Conservation (phyloP, 2,113 vertebrate species). For the Scytalopus superciliaris region DNA sequence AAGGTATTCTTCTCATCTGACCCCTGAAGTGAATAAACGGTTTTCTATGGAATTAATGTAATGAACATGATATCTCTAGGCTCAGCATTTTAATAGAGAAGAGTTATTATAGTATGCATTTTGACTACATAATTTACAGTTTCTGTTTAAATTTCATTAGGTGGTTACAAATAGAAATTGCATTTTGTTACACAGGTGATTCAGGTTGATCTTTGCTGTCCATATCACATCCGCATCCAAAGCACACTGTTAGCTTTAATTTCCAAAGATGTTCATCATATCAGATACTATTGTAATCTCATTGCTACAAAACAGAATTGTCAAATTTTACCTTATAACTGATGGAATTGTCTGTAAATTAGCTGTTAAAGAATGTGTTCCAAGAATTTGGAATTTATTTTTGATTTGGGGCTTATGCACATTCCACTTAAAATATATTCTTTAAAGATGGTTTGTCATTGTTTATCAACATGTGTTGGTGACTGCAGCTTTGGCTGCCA, state of each 20-base stretch:
- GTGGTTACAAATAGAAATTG: constrained; percentile 26
- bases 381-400: neutral
- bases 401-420: neutral
- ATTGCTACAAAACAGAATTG: neutral
- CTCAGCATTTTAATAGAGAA: neutral
- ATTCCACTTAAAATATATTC: neutral
- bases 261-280: neutral
- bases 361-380: neutral
- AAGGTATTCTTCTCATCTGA: neutral
- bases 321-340: neutral
- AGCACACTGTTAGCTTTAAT: neutral
- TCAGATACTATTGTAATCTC: neutral
- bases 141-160: neutral
- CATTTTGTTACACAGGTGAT: constrained; percentile 27
- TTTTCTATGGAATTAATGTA: neutral
- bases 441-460: neutral
- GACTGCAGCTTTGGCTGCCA: neutral
- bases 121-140: constrained; percentile 13
- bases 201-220: constrained; percentile 31
- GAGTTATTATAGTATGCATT: neutral
- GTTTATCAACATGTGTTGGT: neutral
- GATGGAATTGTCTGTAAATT: neutral
- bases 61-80: neutral
- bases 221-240: neutral
- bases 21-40: neutral